Percentiles rank a stretch among this genome's conserved stretches.
Conservation (phyloP, 2,797 vertebrate species). For the Zalophus californianus region DNA sequence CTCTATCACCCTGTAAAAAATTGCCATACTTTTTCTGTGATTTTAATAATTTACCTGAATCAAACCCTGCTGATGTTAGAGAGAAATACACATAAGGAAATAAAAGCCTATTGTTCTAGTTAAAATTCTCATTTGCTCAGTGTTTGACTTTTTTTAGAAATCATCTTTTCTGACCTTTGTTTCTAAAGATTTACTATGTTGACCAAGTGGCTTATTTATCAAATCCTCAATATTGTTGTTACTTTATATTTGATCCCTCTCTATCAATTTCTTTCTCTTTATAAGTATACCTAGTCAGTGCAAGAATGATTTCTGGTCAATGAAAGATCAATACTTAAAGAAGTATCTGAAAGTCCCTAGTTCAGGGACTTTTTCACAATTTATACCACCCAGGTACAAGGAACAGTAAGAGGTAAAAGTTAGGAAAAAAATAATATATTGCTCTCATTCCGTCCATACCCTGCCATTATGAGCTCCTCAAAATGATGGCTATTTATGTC, state of each 20-base stretch:
- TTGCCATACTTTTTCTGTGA: not conserved
- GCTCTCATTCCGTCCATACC: not conserved
- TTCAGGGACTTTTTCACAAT: not conserved
- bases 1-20: not conserved
- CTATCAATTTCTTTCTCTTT: not conserved
- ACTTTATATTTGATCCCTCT: not conserved
- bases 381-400: not conserved
- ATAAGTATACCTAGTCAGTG: not conserved
- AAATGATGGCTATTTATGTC: not conserved
- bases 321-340: not conserved
- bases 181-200: not conserved
- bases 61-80: not conserved
- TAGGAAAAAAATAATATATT: not conserved
- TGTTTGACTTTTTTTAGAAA: not conserved
- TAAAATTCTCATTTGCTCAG: not conserved
- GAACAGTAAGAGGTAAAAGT: not conserved
- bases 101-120: not conserved
- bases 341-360: not conserved
- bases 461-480: not conserved
- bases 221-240: not conserved
- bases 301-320: not conserved
- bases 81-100: not conserved
- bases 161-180: not conserved
- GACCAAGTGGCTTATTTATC: not conserved
- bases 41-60: conserved; percentile 1